These are phyloP conservation scores for Lucilia cuprina DNA, from an alignment of 1,140 invertebrate genomes.

Conservation along the genomic window DNA sequence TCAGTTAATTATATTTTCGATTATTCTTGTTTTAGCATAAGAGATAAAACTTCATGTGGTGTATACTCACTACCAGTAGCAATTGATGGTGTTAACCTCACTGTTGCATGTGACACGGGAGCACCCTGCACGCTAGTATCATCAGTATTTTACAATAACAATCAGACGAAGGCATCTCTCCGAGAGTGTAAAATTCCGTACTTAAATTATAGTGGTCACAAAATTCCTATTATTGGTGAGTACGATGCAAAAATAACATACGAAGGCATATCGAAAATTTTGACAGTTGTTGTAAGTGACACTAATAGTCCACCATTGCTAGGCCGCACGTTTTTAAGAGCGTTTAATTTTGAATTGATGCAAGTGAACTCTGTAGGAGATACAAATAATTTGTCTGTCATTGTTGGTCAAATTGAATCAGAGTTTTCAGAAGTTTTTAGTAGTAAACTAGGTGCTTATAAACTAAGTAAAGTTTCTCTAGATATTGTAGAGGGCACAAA, in stretches of 20 bases:
- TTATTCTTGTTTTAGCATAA: background rate
- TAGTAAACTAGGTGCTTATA: slow-evolving; percentile 1
- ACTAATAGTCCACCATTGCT: slow-evolving; percentile 34
- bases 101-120: slow-evolving; percentile 28
- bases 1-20: background rate
- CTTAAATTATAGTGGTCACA: slow-evolving; percentile 5
- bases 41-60: background rate
- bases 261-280: slow-evolving; percentile 21
- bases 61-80: slow-evolving; percentile 21
- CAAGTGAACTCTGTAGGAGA: background rate
- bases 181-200: slow-evolving; percentile 9
- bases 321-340: slow-evolving; percentile 36
- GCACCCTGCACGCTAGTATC: slow-evolving; percentile 28
- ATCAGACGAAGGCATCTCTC: background rate
- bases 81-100: slow-evolving; percentile 15
- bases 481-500: background rate
- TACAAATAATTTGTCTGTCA: background rate
- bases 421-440: slow-evolving; percentile 21
- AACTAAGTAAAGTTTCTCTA: background rate
- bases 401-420: background rate
- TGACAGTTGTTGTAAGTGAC: slow-evolving; percentile 36
- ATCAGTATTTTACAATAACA: background rate
- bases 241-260: slow-evolving; percentile 35
- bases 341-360: slow-evolving; percentile 36
- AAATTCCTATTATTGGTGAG: slow-evolving; percentile 35